Percentiles rank a stretch among this genome's conserved stretches.
Conservation (phyloP, 92 coral and sea anemone genomes). For the Epizoanthus stellaris region DNA sequence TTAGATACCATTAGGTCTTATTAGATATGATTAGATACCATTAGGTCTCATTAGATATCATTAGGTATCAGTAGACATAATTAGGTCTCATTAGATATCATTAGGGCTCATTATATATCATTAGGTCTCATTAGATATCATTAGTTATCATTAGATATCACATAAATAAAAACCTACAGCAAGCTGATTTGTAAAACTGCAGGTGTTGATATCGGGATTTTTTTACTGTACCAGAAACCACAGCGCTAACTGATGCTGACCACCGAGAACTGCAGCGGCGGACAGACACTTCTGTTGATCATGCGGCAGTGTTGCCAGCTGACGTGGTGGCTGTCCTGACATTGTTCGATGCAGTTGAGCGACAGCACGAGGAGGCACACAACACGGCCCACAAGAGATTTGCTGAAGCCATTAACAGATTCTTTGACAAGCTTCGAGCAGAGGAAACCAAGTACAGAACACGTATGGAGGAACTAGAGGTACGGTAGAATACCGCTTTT, state of each 20-base stretch:
- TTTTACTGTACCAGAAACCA: constrained; percentile 64
- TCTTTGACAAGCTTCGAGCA: constrained; percentile 92
- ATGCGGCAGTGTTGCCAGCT: constrained; percentile 91
- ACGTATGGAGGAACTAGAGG: constrained; percentile 99
- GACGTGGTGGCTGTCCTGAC: constrained; percentile 93
- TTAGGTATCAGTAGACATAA: no score
- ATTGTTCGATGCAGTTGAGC: constrained; percentile 80
- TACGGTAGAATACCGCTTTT: constrained; percentile 6
- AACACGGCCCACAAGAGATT: constrained; percentile 87
- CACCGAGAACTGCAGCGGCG: constrained; percentile 98
- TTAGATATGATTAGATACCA: no score
- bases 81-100: no score
- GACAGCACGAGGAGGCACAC: constrained; percentile 80
- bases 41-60: no score
- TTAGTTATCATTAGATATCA: no score
- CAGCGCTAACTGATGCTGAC: constrained; percentile 90
- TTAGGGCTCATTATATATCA: no score
- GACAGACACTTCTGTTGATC: constrained; percentile 90
- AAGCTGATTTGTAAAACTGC: not conserved
- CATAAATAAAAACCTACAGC: not conserved
- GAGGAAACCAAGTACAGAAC: constrained; percentile 93
- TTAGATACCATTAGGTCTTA: no score
- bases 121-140: no score
- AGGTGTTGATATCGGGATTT: not conserved
- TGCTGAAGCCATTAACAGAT: constrained; percentile 87